Conservation (phyloP, 2,888 invertebrate species). For the Dastarcus helophoroides region DNA sequence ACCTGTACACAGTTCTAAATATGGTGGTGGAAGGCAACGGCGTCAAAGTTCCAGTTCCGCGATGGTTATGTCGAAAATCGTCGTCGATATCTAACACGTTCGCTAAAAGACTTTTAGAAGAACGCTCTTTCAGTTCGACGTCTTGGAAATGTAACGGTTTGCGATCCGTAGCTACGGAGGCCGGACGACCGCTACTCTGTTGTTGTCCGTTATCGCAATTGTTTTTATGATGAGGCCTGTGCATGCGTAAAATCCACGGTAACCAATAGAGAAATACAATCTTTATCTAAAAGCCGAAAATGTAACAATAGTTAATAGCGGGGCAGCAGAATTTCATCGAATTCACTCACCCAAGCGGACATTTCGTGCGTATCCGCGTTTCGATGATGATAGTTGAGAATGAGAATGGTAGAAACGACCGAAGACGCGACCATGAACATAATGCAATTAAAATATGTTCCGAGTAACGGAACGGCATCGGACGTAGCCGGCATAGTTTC, state of each 20-base stretch:
- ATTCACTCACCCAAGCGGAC: constrained; percentile 84
- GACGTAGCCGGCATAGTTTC: constrained; percentile 98
- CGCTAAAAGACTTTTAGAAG: constrained; percentile 89
- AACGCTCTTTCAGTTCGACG: constrained; percentile 45
- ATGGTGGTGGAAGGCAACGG: constrained; percentile 49
- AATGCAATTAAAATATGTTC: constrained; percentile 98
- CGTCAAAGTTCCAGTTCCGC: constrained; percentile 48
- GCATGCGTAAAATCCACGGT: constrained; percentile 94
- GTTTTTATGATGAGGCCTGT: constrained; percentile 44
- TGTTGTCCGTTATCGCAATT: constrained; percentile 32
- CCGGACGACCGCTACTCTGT: constrained; percentile 47
- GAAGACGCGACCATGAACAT: constrained; percentile 99
- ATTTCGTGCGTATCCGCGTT: constrained; percentile 94
- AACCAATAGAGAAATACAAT: constrained; percentile 93
- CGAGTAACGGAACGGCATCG: constrained; percentile 80
- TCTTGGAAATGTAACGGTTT: constrained; percentile 36
- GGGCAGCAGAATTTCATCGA: no score
- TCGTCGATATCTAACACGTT: constrained; percentile 97
- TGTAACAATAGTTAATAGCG: no score
- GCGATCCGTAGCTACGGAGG: constrained; percentile 35
- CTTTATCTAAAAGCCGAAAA: constrained; percentile 54
- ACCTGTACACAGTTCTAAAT: constrained; percentile 69
- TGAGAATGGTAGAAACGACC: constrained; percentile 94
- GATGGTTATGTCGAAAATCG: constrained; percentile 76
- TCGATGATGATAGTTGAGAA: constrained; percentile 95